Evolutionary conservation across 1,140 invertebrate species (phyloP).

Genomic region (Zaprionus camerounensis): DNA sequence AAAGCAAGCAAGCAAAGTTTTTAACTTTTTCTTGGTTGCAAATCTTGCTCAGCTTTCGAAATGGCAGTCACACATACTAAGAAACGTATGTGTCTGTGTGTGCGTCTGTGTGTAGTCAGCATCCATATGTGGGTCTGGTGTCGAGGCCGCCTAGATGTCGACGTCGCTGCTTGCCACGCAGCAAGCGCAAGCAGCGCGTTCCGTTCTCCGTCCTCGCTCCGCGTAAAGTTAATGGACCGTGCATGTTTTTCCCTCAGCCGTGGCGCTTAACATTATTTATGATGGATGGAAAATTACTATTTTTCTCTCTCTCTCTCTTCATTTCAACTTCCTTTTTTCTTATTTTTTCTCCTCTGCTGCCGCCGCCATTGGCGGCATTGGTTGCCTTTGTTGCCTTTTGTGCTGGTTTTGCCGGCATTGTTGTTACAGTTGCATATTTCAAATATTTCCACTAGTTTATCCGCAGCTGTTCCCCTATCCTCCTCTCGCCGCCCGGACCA

Average conservation of each 20-base stretch:
- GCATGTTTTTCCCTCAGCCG: conserved; percentile 83
- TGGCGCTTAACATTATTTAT: conserved; percentile 84
- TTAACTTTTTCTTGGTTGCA: conserved; percentile 37
- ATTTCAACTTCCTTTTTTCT: conserved; percentile 65
- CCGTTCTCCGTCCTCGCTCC: conserved; percentile 40
- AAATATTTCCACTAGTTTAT: conserved; percentile 61
- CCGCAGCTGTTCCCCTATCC: background rate
- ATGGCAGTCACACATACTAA: conserved; percentile 41
- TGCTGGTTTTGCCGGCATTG: conserved; percentile 36
- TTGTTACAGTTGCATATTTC: conserved; percentile 67
- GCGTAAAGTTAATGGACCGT: conserved; percentile 82
- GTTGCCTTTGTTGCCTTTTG: conserved; percentile 27
- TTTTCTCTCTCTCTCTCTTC: conserved; percentile 37
- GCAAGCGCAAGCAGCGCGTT: conserved; percentile 36
- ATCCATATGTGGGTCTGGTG: conserved; percentile 35
- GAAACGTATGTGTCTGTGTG: conserved; percentile 8
- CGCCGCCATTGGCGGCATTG: conserved; percentile 50
- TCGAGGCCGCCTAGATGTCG: conserved; percentile 48
- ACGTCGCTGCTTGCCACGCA: conserved; percentile 29
- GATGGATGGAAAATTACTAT: conserved; percentile 79
- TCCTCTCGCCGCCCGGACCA: background rate
- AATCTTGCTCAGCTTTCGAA: conserved; percentile 57
- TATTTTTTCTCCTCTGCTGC: background rate
- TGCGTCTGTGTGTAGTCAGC: background rate
- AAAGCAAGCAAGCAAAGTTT: conserved; percentile 37